Percentiles rank a stretch among this genome's conserved stretches.
Evolutionary conservation across 2,797 vertebrate species (phyloP).

Genomic region (Anomalospiza imberbis): DNA sequence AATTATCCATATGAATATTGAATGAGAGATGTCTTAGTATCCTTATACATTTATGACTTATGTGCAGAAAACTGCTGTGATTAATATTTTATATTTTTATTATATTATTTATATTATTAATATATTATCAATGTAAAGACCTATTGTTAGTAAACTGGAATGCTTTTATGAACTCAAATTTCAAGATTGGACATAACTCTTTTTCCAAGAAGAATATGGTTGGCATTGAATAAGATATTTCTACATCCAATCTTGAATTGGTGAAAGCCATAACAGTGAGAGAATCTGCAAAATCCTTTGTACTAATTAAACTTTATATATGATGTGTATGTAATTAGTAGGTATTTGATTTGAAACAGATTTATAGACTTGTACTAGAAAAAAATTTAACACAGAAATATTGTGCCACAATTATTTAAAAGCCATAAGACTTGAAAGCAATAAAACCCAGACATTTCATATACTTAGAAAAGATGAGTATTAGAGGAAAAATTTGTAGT

Average conservation of each 20-base stretch:
- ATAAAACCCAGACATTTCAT: neutral
- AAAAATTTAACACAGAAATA: neutral
- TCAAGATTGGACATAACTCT: neutral
- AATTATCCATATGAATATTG: constrained; percentile 14
- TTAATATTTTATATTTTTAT: neutral
- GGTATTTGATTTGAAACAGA: neutral
- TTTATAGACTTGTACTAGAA: neutral
- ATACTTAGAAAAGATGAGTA: neutral
- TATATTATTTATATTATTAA: too few relatives aligned
- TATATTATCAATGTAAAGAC: neutral
- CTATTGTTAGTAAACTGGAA: neutral
- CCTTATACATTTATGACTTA: neutral
- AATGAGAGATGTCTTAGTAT: constrained; percentile 6
- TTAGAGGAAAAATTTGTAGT: neutral
- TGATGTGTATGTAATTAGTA: neutral
- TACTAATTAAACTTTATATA: neutral
- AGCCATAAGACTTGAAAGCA: neutral
- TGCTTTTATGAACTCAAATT: neutral
- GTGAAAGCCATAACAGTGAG: neutral
- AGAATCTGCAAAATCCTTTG: neutral
- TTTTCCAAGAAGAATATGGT: neutral
- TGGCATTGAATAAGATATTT: neutral
- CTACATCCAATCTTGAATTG: neutral
- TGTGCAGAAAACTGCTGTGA: neutral
- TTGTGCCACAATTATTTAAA: neutral